These are phyloP conservation scores for Melipona quadrifasciata DNA, from an alignment of 1,140 invertebrate species.

Conservation along the genomic window DNA sequence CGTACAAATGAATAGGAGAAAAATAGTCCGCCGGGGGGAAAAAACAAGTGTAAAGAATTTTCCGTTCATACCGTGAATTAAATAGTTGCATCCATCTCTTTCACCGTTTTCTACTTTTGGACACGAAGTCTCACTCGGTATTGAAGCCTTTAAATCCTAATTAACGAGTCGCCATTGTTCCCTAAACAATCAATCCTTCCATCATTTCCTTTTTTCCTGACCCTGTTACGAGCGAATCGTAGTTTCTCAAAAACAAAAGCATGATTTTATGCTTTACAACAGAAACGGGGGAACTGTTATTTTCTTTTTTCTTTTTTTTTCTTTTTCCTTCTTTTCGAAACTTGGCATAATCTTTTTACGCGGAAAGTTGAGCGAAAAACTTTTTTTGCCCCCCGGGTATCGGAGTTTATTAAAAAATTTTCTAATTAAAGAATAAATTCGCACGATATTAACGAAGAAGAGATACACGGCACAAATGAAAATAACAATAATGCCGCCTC, in stretches of 20 bases:
- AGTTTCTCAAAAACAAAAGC: neutral
- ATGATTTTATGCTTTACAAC: neutral
- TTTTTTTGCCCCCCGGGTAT: neutral
- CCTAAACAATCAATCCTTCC: neutral
- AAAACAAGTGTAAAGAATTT: neutral
- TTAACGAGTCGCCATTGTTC: neutral
- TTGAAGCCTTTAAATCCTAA: neutral
- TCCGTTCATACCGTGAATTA: neutral
- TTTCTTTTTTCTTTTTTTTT: too few relatives aligned
- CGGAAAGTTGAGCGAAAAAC: neutral
- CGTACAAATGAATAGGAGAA: neutral
- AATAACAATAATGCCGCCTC: neutral
- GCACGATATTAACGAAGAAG: neutral
- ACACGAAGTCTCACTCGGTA: neutral
- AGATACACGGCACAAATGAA: too few relatives aligned
- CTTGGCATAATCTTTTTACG: neutral
- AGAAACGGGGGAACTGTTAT: neutral
- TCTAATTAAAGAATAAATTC: neutral
- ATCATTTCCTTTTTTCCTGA: neutral
- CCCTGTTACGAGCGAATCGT: neutral
- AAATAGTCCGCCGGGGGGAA: neutral
- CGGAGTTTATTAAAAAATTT: neutral
- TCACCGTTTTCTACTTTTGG: neutral
- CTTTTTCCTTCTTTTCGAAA: neutral
- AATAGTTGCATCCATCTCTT: neutral